Conservation (phyloP, 2,113 vertebrate species). For the Ochotona curzoniae region DNA sequence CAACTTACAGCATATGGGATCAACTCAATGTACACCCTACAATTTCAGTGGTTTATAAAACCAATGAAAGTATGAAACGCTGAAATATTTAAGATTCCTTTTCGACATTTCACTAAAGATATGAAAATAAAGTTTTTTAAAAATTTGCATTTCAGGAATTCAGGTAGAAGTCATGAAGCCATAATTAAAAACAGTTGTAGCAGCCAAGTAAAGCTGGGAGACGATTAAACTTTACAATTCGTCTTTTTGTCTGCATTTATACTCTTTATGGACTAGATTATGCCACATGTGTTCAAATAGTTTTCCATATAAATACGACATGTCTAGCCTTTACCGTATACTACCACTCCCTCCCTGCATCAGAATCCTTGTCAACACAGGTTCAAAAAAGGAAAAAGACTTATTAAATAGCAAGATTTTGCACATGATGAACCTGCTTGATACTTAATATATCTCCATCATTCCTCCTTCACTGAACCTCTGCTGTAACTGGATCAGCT, state of each 20-base stretch:
- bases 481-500: background rate
- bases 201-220: slow-evolving; percentile 46
- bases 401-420: background rate
- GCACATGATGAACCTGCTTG: background rate
- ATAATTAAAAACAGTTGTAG: slow-evolving; percentile 76
- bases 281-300: slow-evolving; percentile 58
- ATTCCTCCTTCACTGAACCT: background rate
- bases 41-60: slow-evolving; percentile 81
- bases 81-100: slow-evolving; percentile 81
- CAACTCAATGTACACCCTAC: slow-evolving; percentile 71
- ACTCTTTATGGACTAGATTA: slow-evolving; percentile 51
- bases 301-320: slow-evolving; percentile 49
- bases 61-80: slow-evolving; percentile 76
- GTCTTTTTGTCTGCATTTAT: slow-evolving; percentile 65
- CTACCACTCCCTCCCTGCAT: background rate
- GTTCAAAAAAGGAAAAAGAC: background rate
- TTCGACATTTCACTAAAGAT: slow-evolving; percentile 74
- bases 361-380: background rate
- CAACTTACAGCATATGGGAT: slow-evolving; percentile 72
- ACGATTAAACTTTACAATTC: slow-evolving; percentile 68
- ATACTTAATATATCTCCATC: background rate
- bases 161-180: slow-evolving; percentile 76
- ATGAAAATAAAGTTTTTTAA: slow-evolving; percentile 73
- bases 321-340: background rate
- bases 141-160: slow-evolving; percentile 80